Conservation (phyloP, 2,113 vertebrate genomes). For the Paralichthys olivaceus region DNA sequence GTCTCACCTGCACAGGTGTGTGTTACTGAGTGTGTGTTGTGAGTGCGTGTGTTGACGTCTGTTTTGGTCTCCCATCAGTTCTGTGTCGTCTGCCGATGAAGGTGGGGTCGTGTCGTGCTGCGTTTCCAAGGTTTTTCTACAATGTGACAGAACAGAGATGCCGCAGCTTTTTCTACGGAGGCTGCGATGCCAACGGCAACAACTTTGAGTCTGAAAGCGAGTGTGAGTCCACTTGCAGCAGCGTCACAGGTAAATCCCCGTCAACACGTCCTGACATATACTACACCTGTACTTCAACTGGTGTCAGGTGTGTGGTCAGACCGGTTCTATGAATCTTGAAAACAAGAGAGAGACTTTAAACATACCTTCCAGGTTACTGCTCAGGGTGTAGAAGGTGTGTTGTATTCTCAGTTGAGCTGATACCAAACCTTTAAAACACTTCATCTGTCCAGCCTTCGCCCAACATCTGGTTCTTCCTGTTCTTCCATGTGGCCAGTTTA, state of each 20-base stretch:
- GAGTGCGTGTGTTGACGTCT: background rate
- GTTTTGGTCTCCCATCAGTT: constrained; percentile 56
- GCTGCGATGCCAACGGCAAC: constrained; percentile 84
- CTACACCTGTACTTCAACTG: background rate
- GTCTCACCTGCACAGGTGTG: background rate
- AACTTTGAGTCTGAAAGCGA: constrained; percentile 74
- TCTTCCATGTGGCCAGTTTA: no score
- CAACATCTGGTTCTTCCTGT: no score
- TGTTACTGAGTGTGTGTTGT: no score
- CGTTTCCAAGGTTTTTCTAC: constrained; percentile 82
- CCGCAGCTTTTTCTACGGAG: constrained; percentile 82
- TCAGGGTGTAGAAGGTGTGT: no score
- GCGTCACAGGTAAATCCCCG: constrained; percentile 61
- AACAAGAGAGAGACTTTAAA: background rate
- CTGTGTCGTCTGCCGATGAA: constrained; percentile 60
- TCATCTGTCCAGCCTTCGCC: no score
- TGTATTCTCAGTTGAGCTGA: no score
- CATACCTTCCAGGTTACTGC: no score
- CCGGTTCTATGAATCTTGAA: background rate
- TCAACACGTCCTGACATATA: no score
- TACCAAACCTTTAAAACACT: no score
- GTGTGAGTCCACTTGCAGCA: constrained; percentile 77
- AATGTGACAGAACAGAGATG: constrained; percentile 73
- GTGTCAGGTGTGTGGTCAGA: no score
- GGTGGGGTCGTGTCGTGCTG: constrained; percentile 82